Evolutionary conservation across 1,140 invertebrate species (phyloP), one percentile per base, ranked within the genome.

Genomic region (Pseudomyrmex cubaensis): DNA sequence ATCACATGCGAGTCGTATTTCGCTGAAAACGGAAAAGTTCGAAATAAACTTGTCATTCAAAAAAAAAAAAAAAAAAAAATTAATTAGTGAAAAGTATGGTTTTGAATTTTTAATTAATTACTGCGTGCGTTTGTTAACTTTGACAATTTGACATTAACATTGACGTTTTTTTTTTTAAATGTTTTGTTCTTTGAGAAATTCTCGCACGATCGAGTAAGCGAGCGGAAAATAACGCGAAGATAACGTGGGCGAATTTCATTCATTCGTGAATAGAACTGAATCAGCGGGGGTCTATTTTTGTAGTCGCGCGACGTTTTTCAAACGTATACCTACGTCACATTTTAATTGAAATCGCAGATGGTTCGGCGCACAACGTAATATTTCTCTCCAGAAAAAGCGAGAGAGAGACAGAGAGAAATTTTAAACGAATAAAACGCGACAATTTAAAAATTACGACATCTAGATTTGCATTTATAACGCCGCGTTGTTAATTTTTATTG

Each of bases 341-440:
- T 35, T 77, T 44, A 66, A 77, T 77, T 77, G 62, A 66, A 67
- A 77, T 67, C n/a, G 17, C 74, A 77, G 25, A 54, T 35, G 46
- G 8, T 44, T n/a, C n/a, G n/a, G 8, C 63, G 35, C 35, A 35
- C 35, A 35, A 35, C 35, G 15, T 12, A 20, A n/a, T 66, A 44
- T 2, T 64, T 52, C 20, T 13, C 25, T 62, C 15, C 9, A 20
- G 20, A 20, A 20, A 20, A 1, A 22, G n/a, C n/a, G 22, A 22
- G 22, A 2, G 0, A 17, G 46, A 62, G 62, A 25, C 0, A 63
- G 48, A 7, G n/a, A 52, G 2, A 66, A 7, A 54, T 67, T 54
- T 48, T 7, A n/a, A 15, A 35, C 20, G 17, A 56, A 3, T 8
- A 20, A 56, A 59, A 54, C 20, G 8, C 25, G 1, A 64, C 0